Evolutionary conservation across 2,797 vertebrate species (phyloP).

Genomic region (Poeciliopsis paucimaculata): DNA sequence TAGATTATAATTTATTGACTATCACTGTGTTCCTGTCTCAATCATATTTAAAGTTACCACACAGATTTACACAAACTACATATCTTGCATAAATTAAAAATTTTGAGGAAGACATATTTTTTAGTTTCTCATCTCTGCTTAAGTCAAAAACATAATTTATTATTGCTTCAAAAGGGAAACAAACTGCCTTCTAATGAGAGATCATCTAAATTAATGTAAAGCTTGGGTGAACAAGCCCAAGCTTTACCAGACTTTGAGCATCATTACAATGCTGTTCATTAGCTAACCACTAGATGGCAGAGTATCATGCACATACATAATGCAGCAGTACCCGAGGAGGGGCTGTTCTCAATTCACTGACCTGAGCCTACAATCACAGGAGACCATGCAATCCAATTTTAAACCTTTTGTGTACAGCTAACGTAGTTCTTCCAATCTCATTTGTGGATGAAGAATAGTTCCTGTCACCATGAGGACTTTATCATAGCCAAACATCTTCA

Average conservation of each 20-base stretch:
- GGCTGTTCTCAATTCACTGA: slow-evolving; percentile 46
- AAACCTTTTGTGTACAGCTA: slow-evolving; percentile 60
- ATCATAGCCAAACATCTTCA: slow-evolving; percentile 41
- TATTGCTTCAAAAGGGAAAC: not conserved
- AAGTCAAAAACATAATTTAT: not conserved
- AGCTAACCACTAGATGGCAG: slow-evolving; percentile 79
- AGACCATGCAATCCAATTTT: slow-evolving; percentile 56
- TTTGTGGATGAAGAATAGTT: slow-evolving; percentile 55
- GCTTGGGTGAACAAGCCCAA: slow-evolving; percentile 47
- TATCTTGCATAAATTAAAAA: too few species aligned
- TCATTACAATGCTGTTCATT: slow-evolving; percentile 14
- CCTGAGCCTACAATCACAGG: slow-evolving; percentile 42
- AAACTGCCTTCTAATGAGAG: not conserved
- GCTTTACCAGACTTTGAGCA: slow-evolving; percentile 20
- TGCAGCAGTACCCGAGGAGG: slow-evolving; percentile 46
- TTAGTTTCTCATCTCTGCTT: not conserved
- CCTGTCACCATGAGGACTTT: slow-evolving; percentile 41
- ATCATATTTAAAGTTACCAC: not conserved
- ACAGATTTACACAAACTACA: not conserved
- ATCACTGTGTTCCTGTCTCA: not conserved
- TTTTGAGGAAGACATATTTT: not conserved
- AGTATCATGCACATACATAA: slow-evolving; percentile 60
- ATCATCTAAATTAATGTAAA: slow-evolving; percentile 56
- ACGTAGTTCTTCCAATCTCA: slow-evolving; percentile 50
- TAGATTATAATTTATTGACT: not conserved